Percentiles rank a stretch among this genome's conserved stretches.
These are phyloP conservation scores for Sylvia atricapilla DNA, from an alignment of 2,113 vertebrate genomes.

Conservation along the genomic window DNA sequence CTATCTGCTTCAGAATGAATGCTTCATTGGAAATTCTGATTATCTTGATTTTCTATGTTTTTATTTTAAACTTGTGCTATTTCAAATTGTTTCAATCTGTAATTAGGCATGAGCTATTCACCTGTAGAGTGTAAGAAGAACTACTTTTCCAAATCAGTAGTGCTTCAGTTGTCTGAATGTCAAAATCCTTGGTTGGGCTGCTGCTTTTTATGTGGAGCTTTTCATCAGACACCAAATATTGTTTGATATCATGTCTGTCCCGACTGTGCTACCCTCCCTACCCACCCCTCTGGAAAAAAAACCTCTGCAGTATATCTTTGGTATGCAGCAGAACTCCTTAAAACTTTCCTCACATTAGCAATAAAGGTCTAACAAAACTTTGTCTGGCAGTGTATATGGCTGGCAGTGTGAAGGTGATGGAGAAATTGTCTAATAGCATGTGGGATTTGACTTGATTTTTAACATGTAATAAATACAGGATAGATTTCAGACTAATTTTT, in stretches of 20 bases:
- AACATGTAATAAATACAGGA: neutral
- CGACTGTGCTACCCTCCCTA: accelerated
- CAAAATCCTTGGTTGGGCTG: neutral
- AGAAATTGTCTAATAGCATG: neutral
- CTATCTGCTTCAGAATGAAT: neutral
- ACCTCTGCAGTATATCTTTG: neutral
- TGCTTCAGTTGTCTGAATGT: neutral
- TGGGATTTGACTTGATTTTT: neutral
- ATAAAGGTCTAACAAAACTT: neutral
- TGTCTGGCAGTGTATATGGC: neutral
- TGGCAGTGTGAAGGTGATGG: neutral
- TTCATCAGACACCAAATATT: neutral
- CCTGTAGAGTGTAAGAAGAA: neutral
- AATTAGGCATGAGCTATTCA: neutral
- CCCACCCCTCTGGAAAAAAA: neutral
- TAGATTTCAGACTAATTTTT: neutral
- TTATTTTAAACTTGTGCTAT: neutral
- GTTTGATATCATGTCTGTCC: neutral
- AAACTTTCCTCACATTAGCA: neutral
- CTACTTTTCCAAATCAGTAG: neutral
- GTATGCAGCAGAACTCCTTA: neutral
- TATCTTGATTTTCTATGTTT: neutral
- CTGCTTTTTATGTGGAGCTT: neutral
- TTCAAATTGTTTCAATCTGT: neutral
- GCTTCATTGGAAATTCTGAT: neutral